Evolutionary conservation across 2,888 invertebrate genomes (phyloP), one percentile per base, ranked within the genome.

Genomic region (Chalcis sispes): DNA sequence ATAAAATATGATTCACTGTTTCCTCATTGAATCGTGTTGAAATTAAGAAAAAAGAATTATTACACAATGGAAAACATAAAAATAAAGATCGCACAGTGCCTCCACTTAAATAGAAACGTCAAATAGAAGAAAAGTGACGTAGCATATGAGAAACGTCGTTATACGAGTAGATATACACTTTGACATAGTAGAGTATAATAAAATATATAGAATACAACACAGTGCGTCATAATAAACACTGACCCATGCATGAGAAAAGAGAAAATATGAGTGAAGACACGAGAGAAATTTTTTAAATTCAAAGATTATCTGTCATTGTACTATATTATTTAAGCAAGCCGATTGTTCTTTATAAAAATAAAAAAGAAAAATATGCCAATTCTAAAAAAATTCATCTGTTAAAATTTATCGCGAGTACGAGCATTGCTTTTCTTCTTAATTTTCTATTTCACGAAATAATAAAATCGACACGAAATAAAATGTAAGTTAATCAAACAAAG

Each of bases 181-280:
- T 74, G 52, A 64, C 40, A 69, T 29, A 73, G 5, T 42, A 59
- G 29, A 42, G 18, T 58, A 62, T 46, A 61, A 32, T 46, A 61
- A 32, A 64, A 69, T 72, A 52, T 75, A 73, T 79, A 59, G 81
- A 56, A 36, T 54, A 36, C 54, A 61, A 74, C 59, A 75, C 52
- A 79, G 72, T 80, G 80, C 74, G 18, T 15, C 27, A 54, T 56
- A 71, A 69, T 79, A 74, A 80, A 82, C 84, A 83, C 79, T 79
- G 79, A 84, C 75, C 80, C 84, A 83, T 84, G 84, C 84, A 82
- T 79, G 77, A 79, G 65, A 64, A 59, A 10, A 71, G 61, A 61
- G 46, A n/a, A 50, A 32, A 40, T 40, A 32, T 20, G 23, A 52
- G 65, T 15, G 40, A 36, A 61, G 36, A 61, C 23, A 64, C 23